A percentile compares a stretch with the other conserved stretches of the same genome.
These are phyloP conservation scores for Drosophila ficusphila DNA, from an alignment of 1,140 invertebrate species.

Conservation along the genomic window DNA sequence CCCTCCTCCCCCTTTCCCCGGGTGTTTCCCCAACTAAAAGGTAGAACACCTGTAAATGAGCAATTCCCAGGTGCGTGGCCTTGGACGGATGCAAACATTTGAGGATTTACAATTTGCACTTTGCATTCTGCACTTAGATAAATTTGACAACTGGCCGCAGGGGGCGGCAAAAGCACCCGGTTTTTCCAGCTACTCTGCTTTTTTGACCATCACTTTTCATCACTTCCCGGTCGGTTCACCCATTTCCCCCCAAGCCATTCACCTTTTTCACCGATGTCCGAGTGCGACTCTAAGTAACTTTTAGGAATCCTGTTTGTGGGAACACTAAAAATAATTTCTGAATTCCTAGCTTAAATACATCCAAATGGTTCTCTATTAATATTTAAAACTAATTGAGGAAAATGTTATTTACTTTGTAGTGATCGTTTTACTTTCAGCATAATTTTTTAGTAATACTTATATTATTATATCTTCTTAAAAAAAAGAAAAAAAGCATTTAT, in stretches of 20 bases:
- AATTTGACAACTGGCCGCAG: constrained; percentile 39
- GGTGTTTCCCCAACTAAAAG: too few species aligned
- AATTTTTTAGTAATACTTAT: too few species aligned
- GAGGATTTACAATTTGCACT: constrained; percentile 50
- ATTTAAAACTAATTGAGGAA: too few species aligned
- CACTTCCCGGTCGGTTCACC: background rate
- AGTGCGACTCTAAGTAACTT: background rate
- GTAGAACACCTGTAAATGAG: constrained; percentile 34
- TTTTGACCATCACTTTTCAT: background rate
- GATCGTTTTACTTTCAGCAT: too few species aligned
- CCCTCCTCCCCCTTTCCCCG: background rate
- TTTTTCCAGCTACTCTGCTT: constrained; percentile 16
- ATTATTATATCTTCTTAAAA: too few species aligned
- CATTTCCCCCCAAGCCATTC: background rate
- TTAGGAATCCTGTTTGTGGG: background rate
- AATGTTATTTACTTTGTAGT: too few species aligned
- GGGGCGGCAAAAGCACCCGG: background rate
- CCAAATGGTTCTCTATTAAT: too few species aligned
- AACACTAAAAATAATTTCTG: background rate
- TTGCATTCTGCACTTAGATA: constrained; percentile 48
- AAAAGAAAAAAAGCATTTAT: too few species aligned
- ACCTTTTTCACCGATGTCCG: background rate
- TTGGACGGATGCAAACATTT: constrained; percentile 45
- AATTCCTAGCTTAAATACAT: too few species aligned
- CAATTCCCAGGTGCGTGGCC: constrained; percentile 46